Evolutionary conservation across 1,140 invertebrate species (phyloP), one percentile per base, ranked within the genome.

Genomic region (Pseudoatta argentina): DNA sequence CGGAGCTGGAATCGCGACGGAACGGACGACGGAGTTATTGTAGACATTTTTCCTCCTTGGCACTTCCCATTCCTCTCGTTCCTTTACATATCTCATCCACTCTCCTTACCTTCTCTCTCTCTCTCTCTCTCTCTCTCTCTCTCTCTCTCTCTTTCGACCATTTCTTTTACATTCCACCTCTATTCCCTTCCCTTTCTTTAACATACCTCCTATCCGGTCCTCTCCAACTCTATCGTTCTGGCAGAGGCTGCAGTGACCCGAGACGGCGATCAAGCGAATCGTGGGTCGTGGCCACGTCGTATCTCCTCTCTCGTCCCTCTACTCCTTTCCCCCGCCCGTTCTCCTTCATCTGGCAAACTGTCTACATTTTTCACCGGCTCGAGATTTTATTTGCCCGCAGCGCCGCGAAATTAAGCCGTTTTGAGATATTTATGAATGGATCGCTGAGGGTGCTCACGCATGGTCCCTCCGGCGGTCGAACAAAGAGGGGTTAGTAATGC

Each of bases 361-460:
- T 94, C 94, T 93, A 92, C 94, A 91, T 95, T 94, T 95, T 95
- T 95, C 94, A 94, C 93, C 90, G 90, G 91, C 91, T 92, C 91
- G 92, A 93, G 93, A 94, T 95, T 94, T 95, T 94, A 95, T 95
- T 95, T 91, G 91, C 91, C 92, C 91, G 91, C 92, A 91, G 92
- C 91, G 91, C 91, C 93, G 91, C 93, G 94, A 95, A 95, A 95
- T 95, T 95, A 95, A 95, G 95, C 94, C 93, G 94, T 95, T 95
- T 94, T 94, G 94, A 95, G 93, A 95, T 95, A 95, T 95, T 95
- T 95, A 95, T 94, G 94, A 95, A 95, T 94, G 94, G 91, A 95
- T 94, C 93, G 91, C 64, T 59, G 69, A 75, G 72, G 83, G 85
- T 21, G 59, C 71, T 79, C 75, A 53, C 34, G 81, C 69, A 21